Evolutionary conservation across 2,113 vertebrate species (phyloP), one percentile per base, ranked within the genome.

Genomic region (Hippocampus mohnikei): DNA sequence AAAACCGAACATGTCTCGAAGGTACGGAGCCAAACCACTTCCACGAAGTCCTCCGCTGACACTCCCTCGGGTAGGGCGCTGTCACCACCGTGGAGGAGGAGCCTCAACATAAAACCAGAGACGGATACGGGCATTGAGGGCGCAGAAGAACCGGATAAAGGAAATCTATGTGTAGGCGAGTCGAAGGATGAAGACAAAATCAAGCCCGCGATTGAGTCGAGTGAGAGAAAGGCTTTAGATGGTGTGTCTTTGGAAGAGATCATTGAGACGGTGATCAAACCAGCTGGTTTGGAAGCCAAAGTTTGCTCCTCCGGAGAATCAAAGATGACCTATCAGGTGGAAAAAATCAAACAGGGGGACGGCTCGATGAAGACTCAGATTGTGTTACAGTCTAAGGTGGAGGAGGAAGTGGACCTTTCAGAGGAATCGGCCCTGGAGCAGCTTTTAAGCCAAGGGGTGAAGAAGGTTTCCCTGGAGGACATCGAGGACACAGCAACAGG

Each of bases 301-400:
- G 55, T 79, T 41, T 84, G 79, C 70, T 40, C 81, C 3, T 81
- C 92, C 5, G 91, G 91, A 40, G 94, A 96, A 55, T 88, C 92
- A 0, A 94, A 94, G 81, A 84, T 96, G 76, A 94, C 87, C 10
- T 95, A 94, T 53, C 91, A 91, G 42, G 80, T 94, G 37, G 90
- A 93, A 87, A 94, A 92, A 91, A 91, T 87, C 20, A 87, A 95
- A 63, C 83, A 92, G 15, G 91, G 91, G 11, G 93, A 93, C 56
- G 92, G 94, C 65, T 92, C 85, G 5, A 90, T 87, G 0, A 96
- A 94, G 85, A 96, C 94, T 0, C 85, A 96, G 75, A 93, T 96
- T 40, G 90, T 94, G 2, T 86, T 96, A 50, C 90, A 97, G 69
- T 95, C 96, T 21, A 95, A 92, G 73, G 85, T 95, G 71, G 91